Base-by-base conservation (phyloP, 2,797 vertebrate species). In the Aeoliscus strigatus region DNA sequence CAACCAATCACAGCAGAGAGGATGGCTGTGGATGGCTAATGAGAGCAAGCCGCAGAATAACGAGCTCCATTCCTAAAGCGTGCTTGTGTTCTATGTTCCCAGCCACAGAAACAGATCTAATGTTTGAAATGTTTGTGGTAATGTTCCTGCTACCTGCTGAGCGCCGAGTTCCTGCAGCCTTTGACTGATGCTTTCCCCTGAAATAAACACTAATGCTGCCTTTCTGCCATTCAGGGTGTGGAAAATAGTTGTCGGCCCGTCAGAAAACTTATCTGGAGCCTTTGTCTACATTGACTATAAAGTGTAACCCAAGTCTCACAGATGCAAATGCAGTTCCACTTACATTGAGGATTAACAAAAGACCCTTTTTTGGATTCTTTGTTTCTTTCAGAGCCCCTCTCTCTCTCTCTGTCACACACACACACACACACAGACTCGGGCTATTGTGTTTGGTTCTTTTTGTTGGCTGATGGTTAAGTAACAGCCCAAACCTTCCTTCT, bases 241-340 rank as follows among this genome's bases (percentile, higher is more conserved):
- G 23, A 27, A 3, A 28, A 18, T 12, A 39, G 42, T 16, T 27
- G 34, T 52, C 37, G 28, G 8, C 42, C 43, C 8, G 18, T 55
- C 40, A 60, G 49, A 64, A 62, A 66, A 50, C 63, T 55, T 6
- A 24, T 53, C 47, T 59, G 5, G 1, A 29, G 27, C 41, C 72
- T 78, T 82, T 85, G 80, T 82, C 44, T 65, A 63, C 15, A 0
- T 5, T 15, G 58, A 63, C 72, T 58, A 68, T 70, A 75, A 83
- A 81, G 66, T 67, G 75, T 71, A 81, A 82, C 41, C 70, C 46
- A 37, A 77, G 66, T 68, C 69, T 77, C 61, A 61, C 73, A 77
- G 54, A 78, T 80, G 78, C 73, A 78, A 83, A 82, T 70, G 61
- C 25, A 35, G 56, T 62, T 62, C 60, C 62, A 66, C 37, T 61